phyloP scores from a whole-genome alignment of 2,797 vertebrate species.

The Tiaroga cobitis region DNA sequence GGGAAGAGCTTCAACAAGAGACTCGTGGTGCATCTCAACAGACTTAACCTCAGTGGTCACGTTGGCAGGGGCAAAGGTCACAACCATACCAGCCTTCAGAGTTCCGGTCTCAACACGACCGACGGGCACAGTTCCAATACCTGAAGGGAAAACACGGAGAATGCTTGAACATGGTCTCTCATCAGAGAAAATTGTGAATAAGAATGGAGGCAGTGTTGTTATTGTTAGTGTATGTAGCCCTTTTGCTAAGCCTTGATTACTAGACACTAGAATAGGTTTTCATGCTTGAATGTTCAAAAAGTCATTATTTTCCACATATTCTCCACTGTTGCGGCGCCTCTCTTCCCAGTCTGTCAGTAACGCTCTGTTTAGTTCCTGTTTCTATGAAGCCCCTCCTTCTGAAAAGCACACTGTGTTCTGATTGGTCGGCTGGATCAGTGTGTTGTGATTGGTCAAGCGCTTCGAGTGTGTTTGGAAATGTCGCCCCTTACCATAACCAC shows the following conservation, averaged over 20 bases:
- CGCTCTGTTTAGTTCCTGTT: neutral
- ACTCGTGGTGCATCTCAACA: slow-evolving; percentile 72
- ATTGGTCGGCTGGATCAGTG: neutral
- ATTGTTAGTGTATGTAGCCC: too few species aligned
- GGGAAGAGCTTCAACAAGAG: slow-evolving; percentile 63
- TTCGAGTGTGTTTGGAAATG: too few species aligned
- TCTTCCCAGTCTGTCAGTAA: neutral
- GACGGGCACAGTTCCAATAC: slow-evolving; percentile 70
- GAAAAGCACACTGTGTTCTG: neutral
- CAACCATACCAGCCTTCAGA: slow-evolving; percentile 67
- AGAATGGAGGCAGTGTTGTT: neutral
- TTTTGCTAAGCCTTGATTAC: neutral
- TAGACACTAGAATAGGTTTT: neutral
- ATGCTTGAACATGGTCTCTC: neutral
- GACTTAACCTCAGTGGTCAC: slow-evolving; percentile 71
- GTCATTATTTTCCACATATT: neutral
- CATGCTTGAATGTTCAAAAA: neutral
- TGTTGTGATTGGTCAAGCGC: neutral
- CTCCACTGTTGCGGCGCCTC: neutral
- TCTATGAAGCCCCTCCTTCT: neutral
- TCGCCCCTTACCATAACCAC: neutral
- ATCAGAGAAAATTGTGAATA: neutral
- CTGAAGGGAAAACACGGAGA: slow-evolving; percentile 28
- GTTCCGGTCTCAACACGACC: slow-evolving; percentile 68
- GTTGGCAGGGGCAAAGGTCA: slow-evolving; percentile 67